Evolutionary conservation across 2,797 vertebrate species (phyloP).

Genomic region (Crocidura indochinensis): DNA sequence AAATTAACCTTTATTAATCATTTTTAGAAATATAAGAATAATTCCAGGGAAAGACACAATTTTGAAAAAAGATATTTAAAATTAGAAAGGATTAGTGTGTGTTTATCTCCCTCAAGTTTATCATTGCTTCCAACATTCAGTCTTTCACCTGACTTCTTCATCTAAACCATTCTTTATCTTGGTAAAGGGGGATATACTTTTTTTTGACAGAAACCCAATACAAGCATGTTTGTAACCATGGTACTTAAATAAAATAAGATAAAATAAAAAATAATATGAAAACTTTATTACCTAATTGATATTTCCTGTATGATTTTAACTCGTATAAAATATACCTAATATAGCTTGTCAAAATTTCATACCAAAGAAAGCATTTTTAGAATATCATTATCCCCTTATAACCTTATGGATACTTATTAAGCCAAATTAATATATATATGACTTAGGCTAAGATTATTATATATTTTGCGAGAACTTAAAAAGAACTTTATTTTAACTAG

Average conservation of each 20-base stretch:
- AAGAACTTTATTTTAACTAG: no score
- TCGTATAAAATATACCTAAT: neutral
- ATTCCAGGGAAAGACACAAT: neutral
- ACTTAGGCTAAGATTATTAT: no score
- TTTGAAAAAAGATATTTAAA: neutral
- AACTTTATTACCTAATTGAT: neutral
- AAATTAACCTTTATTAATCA: constrained; percentile 10
- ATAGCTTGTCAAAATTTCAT: constrained; percentile 3
- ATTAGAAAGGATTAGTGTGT: neutral
- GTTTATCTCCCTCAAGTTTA: neutral
- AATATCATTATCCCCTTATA: neutral
- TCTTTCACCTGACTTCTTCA: neutral
- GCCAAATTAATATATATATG: neutral
- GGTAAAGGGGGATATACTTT: neutral
- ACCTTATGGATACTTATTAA: neutral
- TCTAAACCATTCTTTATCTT: neutral
- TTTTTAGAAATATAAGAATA: constrained; percentile 35
- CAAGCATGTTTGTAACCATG: no score
- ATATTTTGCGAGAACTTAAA: no score
- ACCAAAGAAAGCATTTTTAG: neutral
- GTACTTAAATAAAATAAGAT: no score
- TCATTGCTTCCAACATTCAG: neutral
- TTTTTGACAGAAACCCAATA: no score
- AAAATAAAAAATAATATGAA: neutral
- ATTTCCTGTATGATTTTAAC: neutral